These are phyloP conservation scores for Cerceris rybyensis DNA, from an alignment of 2,888 invertebrate species.

Conservation along the genomic window DNA sequence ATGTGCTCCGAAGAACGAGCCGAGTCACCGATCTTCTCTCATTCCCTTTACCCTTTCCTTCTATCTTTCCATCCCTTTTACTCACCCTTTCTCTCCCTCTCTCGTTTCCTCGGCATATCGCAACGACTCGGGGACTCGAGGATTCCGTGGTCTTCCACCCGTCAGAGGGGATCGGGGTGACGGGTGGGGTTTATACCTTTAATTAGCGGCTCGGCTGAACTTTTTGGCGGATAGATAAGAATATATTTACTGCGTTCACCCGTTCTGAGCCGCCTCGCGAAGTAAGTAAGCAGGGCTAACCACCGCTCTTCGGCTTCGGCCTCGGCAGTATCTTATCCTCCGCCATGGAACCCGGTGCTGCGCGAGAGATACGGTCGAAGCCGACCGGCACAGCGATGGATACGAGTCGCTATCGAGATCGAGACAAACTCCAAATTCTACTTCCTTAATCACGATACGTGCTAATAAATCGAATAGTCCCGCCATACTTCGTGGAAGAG, in stretches of 20 bases:
- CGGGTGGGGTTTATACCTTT: conserved; percentile 73
- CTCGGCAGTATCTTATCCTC: conserved; percentile 69
- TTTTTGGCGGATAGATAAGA: conserved; percentile 78
- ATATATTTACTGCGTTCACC: conserved; percentile 74
- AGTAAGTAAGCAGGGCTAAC: conserved; percentile 65
- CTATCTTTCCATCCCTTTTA: conserved; percentile 3
- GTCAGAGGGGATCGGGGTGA: conserved; percentile 39
- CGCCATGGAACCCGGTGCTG: conserved; percentile 37
- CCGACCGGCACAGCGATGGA: conserved; percentile 59
- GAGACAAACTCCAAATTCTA: conserved; percentile 12
- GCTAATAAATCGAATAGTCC: too few species aligned
- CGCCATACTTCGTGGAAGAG: too few species aligned
- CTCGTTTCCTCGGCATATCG: conserved; percentile 32
- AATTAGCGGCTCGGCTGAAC: conserved; percentile 76
- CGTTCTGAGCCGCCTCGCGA: conserved; percentile 40
- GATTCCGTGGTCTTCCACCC: conserved; percentile 30
- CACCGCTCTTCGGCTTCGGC: conserved; percentile 61
- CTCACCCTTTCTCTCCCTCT: conserved; percentile 12
- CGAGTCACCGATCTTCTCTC: conserved; percentile 44
- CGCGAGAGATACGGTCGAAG: conserved; percentile 62
- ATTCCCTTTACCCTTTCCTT: conserved; percentile 4
- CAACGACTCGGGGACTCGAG: conserved; percentile 36
- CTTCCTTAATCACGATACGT: background rate
- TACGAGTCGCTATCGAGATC: conserved; percentile 56
- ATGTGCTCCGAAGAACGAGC: conserved; percentile 62